phyloP scores from a whole-genome alignment of 2,888 invertebrate species.

The Pseudococcus jackbeardsleyi region DNA sequence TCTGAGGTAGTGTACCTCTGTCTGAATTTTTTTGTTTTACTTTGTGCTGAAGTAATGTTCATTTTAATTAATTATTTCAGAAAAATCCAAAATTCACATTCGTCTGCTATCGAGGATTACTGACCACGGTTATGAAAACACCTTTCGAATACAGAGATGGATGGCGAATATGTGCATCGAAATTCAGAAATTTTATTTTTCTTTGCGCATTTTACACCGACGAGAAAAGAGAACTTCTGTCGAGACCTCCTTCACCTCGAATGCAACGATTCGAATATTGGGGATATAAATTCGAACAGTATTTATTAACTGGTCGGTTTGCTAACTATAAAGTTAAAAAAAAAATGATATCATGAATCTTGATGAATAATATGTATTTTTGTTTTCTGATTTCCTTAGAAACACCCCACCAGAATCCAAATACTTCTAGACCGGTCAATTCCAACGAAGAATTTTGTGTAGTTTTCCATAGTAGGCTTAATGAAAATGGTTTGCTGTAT shows the following conservation, averaged over 20 bases:
- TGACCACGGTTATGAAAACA: slow-evolving; percentile 57
- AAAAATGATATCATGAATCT: neutral
- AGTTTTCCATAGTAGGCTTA: slow-evolving; percentile 51
- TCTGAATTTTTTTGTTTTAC: neutral
- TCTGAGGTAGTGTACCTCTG: neutral
- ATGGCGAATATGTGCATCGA: slow-evolving; percentile 54
- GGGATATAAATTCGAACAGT: slow-evolving; percentile 61
- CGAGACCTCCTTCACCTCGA: neutral
- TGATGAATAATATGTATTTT: neutral
- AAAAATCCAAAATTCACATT: neutral
- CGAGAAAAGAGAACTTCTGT: slow-evolving; percentile 35
- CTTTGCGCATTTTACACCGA: slow-evolving; percentile 54
- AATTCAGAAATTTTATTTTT: slow-evolving; percentile 59
- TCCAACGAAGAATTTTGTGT: slow-evolving; percentile 48
- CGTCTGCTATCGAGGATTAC: slow-evolving; percentile 46
- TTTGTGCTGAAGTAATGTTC: neutral
- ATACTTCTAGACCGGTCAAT: neutral
- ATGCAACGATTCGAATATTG: slow-evolving; percentile 48
- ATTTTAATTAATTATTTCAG: slow-evolving; percentile 18
- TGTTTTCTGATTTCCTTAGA: neutral
- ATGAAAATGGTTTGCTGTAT: slow-evolving; percentile 43
- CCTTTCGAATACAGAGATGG: slow-evolving; percentile 51
- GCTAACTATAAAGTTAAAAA: neutral
- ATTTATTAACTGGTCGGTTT: slow-evolving; percentile 40
- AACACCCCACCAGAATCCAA: slow-evolving; percentile 15